Conservation (phyloP, 2,888 invertebrate genomes). For the Cosmia pyralina region DNA sequence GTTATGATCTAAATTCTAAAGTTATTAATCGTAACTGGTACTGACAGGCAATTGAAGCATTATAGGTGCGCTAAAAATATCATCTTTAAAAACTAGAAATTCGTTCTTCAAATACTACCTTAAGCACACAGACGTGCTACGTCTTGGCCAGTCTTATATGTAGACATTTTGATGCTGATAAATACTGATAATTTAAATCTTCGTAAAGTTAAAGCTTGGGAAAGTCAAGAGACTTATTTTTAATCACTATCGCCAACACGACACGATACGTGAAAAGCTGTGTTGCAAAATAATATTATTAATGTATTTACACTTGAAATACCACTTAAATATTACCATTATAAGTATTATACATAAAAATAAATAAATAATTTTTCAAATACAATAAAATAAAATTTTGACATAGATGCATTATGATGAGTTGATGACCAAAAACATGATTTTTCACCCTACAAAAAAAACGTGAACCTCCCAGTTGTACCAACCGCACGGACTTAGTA, state of each 20-base stretch:
- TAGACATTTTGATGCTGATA: background rate
- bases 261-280: background rate
- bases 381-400: background rate
- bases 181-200: background rate
- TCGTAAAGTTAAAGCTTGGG: background rate
- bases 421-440: conserved; percentile 15
- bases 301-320: background rate
- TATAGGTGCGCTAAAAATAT: background rate
- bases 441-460: conserved; percentile 43
- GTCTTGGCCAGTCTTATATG: background rate
- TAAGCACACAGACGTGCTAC: background rate
- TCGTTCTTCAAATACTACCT: background rate
- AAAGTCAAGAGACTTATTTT: background rate
- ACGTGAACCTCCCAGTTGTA: conserved; percentile 23
- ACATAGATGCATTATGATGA: too few species aligned
- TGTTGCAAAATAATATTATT: background rate
- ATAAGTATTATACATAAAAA: background rate
- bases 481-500: conserved; percentile 58
- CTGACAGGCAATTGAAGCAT: background rate
- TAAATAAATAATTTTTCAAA: background rate
- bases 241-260: background rate
- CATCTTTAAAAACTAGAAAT: background rate
- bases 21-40: background rate
- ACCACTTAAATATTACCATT: background rate
- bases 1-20: conserved; percentile 16